Percentiles rank a stretch among this genome's conserved stretches.
These are phyloP conservation scores for Drosophila pallidifrons DNA, from an alignment of 1,140 invertebrate species.

Conservation along the genomic window DNA sequence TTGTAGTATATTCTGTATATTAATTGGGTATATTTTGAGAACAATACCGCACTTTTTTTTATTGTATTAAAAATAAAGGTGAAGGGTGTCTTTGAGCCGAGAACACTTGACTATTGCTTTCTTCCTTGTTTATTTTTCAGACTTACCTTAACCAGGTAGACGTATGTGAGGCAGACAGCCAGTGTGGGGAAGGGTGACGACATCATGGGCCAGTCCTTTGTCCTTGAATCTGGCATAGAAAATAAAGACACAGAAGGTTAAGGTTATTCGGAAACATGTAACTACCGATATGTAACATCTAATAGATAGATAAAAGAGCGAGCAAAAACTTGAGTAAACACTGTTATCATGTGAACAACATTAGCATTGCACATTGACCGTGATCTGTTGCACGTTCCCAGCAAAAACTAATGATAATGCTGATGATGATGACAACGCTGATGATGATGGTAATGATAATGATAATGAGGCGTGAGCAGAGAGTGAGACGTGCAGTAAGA, in stretches of 20 bases:
- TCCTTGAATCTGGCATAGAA: conserved; percentile 89
- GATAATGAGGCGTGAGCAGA: neutral
- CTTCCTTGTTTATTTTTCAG: neutral
- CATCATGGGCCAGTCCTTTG: conserved; percentile 94
- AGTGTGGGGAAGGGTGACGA: conserved; percentile 93
- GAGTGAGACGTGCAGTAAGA: neutral
- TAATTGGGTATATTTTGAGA: too few species aligned
- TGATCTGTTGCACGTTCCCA: conserved; percentile 43
- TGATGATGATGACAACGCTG: conserved; percentile 25
- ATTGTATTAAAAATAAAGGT: too few species aligned
- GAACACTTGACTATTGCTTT: too few species aligned
- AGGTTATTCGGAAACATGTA: conserved; percentile 8
- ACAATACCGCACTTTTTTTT: too few species aligned
- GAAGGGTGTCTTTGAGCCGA: too few species aligned
- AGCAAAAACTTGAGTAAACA: conserved; percentile 13
- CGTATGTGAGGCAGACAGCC: conserved; percentile 90
- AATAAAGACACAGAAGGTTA: conserved; percentile 8
- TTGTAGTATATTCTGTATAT: too few species aligned
- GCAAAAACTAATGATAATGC: neutral
- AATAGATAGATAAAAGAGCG: conserved; percentile 50
- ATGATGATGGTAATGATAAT: conserved; percentile 18
- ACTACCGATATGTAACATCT: conserved; percentile 10
- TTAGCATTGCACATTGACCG: conserved; percentile 60
- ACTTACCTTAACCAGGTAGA: conserved; percentile 91
- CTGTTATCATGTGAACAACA: conserved; percentile 64